Base-by-base conservation (phyloP, 2,797 vertebrate species). In the Crocodylus rhombifer region DNA sequence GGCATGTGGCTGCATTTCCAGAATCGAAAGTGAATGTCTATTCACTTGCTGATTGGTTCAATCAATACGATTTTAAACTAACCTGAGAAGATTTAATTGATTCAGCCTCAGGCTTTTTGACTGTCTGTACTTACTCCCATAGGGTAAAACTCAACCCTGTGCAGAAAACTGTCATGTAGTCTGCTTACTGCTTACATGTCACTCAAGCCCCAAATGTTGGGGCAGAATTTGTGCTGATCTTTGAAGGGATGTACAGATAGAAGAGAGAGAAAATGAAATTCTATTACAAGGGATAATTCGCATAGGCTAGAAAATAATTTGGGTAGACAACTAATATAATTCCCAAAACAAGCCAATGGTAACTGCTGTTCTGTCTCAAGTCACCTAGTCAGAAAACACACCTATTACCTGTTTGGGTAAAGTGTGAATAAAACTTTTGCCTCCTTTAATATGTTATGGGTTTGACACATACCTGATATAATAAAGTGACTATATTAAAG, bases 231-330 rank as follows among this genome's bases (percentile, higher is more conserved):
- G 30, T 71, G 67, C 33, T 42, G 12, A 51, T 51, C 42, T 51
- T 11, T 51, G 69, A 57, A 26, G 36, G 33, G 23, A 69, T 13
- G 18, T 8, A 21, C 36, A n/a, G 36, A 33, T 69, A 69, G 80
- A 93, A 87, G 64, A 86, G 5, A 12, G 91, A 80, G 55, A 74
- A 89, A 92, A 95, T 89, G 4, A 57, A 28, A 14, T 17, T 10
- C 81, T 77, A 36, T 51, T 82, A 86, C 26, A 57, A 78, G 84
- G 6, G 77, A 23, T 64, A 91, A 94, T 69, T 84, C 36, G 36
- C 89, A 61, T 94, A 65, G 87, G 26, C 10, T 69, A 82, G 56
- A n/a, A 9, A 88, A 23, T 86, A 81, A 84, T 86, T 51, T 9
- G 11, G 42, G 42, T 51, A 51, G 42, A 9, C 42, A 51, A 51